phyloP scores from a whole-genome alignment of 2,113 vertebrate genomes.

The Leucopsar rothschildi region DNA sequence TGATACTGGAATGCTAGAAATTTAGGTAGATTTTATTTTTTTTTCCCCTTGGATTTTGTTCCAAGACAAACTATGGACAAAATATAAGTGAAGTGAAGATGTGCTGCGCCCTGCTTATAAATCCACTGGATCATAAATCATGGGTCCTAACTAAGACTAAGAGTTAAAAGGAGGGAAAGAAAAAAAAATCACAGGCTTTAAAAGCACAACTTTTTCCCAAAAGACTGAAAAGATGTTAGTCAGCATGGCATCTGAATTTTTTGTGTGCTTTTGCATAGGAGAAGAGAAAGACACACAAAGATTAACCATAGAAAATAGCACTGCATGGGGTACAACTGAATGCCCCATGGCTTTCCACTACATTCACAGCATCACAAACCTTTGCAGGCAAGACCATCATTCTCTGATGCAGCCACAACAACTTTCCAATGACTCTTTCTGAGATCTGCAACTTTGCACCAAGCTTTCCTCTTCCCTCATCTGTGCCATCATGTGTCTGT shows the following conservation, averaged over 20 bases:
- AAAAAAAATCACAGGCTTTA: background rate
- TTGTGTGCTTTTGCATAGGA: background rate
- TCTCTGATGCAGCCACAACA: background rate
- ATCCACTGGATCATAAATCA: background rate
- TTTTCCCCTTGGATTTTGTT: background rate
- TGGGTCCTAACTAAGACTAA: background rate
- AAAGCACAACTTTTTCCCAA: background rate
- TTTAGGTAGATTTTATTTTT: background rate
- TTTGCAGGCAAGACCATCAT: background rate
- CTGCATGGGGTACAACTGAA: background rate
- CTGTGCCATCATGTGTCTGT: background rate
- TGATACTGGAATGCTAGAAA: background rate
- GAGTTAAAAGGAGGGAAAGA: background rate
- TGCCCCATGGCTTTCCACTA: background rate
- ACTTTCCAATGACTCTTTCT: background rate
- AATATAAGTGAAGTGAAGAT: background rate
- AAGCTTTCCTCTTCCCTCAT: background rate
- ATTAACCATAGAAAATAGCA: conserved; percentile 4
- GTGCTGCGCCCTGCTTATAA: background rate
- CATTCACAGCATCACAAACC: background rate
- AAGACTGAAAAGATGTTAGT: background rate
- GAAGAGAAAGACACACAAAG: conserved; percentile 3
- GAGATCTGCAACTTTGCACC: background rate
- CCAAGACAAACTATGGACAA: background rate
- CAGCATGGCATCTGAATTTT: background rate